These are phyloP conservation scores for Phenganax subtilis DNA, from an alignment of 92 coral and sea anemone genomes.

Conservation along the genomic window DNA sequence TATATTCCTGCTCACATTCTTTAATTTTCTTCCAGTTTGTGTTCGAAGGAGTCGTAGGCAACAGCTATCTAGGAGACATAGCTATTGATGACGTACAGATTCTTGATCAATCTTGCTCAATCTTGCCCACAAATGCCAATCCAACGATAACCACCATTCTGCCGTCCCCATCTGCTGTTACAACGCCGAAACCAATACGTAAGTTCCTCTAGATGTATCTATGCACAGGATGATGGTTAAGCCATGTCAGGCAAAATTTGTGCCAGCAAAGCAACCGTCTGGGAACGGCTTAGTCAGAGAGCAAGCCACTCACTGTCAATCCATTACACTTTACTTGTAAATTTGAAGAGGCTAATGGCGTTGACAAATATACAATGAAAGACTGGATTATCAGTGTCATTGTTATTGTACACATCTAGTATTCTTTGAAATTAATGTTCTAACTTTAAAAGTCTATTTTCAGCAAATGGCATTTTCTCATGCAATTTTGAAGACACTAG, in stretches of 20 bases:
- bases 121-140: conserved; percentile 58
- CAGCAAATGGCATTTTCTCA: conserved; percentile 42
- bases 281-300: too few species aligned
- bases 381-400: background rate
- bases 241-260: background rate
- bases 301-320: too few species aligned
- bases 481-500: conserved; percentile 76
- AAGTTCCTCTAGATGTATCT: background rate
- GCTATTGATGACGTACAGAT: conserved; percentile 88
- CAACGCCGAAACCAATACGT: conserved; percentile 72
- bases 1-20: background rate
- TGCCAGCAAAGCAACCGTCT: background rate
- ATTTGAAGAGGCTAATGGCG: too few species aligned
- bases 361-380: background rate
- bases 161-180: conserved; percentile 49
- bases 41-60: conserved; percentile 87
- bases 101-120: conserved; percentile 52
- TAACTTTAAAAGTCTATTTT: background rate
- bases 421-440: background rate
- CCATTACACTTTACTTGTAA: too few species aligned
- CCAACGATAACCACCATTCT: conserved; percentile 55
- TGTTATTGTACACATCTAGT: background rate
- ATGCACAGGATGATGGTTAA: too few species aligned
- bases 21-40: conserved; percentile 53
- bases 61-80: conserved; percentile 72